phyloP scores from a whole-genome alignment of 2,797 vertebrate species.

The Characodon lateralis region DNA sequence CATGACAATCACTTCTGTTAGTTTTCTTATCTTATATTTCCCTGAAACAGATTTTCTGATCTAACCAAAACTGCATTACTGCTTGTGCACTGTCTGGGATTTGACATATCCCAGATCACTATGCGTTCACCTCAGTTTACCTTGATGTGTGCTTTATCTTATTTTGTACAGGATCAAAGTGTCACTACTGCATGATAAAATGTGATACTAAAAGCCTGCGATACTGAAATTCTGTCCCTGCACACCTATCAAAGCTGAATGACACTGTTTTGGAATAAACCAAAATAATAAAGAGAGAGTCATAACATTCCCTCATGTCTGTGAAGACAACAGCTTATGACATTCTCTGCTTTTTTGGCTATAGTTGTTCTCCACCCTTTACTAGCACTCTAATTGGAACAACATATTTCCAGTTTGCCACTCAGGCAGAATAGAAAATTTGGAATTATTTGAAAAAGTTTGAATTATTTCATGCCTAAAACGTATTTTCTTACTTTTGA shows the following conservation, averaged over 20 bases:
- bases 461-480: background rate
- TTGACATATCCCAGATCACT: background rate
- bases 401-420: conserved; percentile 12
- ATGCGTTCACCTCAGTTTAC: conserved; percentile 4
- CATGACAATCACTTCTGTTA: conserved; percentile 6
- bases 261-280: conserved; percentile 5
- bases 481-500: background rate
- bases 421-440: no score
- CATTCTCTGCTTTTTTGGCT: conserved; percentile 8
- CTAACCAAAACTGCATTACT: conserved; percentile 5
- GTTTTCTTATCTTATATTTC: conserved; percentile 12
- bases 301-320: conserved; percentile 14
- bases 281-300: background rate
- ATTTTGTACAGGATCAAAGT: conserved; percentile 8
- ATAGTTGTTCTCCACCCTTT: conserved; percentile 13
- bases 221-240: background rate
- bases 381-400: background rate
- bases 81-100: background rate
- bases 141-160: conserved; percentile 7
- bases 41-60: background rate
- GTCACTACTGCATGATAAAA: background rate
- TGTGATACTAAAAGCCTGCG: background rate
- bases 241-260: background rate
- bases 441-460: background rate
- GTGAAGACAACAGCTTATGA: conserved; percentile 27